Percentiles rank a stretch among this genome's conserved stretches.
These are phyloP conservation scores for Phenganax marumi DNA, from an alignment of 92 coral and sea anemone genomes.

Conservation along the genomic window DNA sequence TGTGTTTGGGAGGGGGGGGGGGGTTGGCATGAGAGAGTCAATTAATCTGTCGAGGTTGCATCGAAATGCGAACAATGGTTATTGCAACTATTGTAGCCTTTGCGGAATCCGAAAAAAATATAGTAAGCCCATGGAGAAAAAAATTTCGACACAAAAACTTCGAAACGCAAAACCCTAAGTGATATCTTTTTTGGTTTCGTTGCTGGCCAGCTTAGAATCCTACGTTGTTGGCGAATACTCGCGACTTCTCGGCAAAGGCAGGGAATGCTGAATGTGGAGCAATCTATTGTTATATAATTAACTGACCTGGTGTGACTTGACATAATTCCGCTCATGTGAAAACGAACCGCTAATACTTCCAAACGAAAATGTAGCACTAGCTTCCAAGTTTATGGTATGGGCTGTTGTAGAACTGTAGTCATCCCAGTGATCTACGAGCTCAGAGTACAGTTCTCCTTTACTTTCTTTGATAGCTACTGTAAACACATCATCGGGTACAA, in stretches of 20 bases:
- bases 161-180: neutral
- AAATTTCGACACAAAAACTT: no score
- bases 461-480: constrained; percentile 73
- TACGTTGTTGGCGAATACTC: neutral
- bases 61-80: no score
- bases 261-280: neutral
- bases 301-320: constrained; percentile 69
- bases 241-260: neutral
- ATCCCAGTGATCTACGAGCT: constrained; percentile 75
- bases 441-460: constrained; percentile 63
- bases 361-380: constrained; percentile 53
- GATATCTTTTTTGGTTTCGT: neutral
- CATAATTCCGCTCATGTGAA: constrained; percentile 67
- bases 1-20: no score
- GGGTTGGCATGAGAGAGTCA: no score
- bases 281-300: neutral
- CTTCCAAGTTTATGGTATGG: constrained; percentile 64
- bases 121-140: no score
- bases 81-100: no score
- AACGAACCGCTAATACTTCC: constrained; percentile 68
- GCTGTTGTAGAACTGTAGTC: constrained; percentile 73
- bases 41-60: no score
- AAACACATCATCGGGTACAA: constrained; percentile 71
- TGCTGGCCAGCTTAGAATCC: neutral
- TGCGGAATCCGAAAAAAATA: no score